Conservation (phyloP, 2,888 invertebrate genomes). For the Cataglyphis livida region DNA sequence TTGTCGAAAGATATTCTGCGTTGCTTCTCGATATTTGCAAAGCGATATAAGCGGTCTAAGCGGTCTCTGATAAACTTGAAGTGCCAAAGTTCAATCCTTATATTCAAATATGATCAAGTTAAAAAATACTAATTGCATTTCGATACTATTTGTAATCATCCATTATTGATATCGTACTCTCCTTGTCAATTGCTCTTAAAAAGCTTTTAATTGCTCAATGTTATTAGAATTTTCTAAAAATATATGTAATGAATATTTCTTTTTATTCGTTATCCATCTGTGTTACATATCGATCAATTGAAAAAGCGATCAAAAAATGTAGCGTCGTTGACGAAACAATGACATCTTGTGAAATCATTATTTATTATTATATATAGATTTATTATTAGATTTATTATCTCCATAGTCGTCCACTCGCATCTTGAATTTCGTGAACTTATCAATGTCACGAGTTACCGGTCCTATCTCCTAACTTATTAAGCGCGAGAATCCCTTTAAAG, state of each 20-base stretch:
- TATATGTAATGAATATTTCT: background rate
- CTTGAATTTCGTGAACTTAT: conserved; percentile 10
- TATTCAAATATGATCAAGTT: background rate
- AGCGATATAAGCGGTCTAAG: background rate
- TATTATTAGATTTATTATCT: conserved; percentile 22
- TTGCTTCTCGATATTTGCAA: background rate
- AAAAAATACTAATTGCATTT: background rate
- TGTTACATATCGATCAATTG: conserved; percentile 8
- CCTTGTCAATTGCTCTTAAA: background rate
- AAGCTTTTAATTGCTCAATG: background rate
- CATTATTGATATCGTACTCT: background rate
- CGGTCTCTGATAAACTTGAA: background rate
- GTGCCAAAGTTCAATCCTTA: background rate
- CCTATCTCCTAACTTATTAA: conserved; percentile 26
- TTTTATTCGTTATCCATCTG: background rate
- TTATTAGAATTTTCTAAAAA: background rate
- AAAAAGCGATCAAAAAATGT: background rate
- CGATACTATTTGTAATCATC: background rate
- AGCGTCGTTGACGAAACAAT: conserved; percentile 13
- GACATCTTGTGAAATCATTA: background rate
- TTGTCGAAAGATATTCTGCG: background rate
- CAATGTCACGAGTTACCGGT: background rate
- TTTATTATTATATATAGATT: conserved; percentile 36
- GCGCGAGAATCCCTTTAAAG: conserved; percentile 21
- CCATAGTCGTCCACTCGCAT: background rate